Conservation (phyloP, 1,140 invertebrate genomes). For the Drosophila arawakana region DNA sequence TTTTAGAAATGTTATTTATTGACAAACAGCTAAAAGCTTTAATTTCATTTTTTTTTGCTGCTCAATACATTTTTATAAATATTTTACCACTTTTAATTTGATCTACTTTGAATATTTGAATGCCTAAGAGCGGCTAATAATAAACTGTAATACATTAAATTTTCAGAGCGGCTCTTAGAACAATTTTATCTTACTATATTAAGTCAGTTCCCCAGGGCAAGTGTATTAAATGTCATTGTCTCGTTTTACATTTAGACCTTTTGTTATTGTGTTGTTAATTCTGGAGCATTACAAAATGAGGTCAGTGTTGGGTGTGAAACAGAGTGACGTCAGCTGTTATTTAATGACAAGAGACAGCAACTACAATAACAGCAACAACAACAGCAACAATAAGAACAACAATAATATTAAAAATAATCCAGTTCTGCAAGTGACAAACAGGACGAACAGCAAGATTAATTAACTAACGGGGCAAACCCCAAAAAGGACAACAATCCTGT, state of each 20-base stretch:
- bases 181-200: not conserved
- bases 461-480: conserved; percentile 55
- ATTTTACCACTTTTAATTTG: too few species aligned
- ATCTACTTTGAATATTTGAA: too few species aligned
- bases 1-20: too few species aligned
- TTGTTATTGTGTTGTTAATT: conserved; percentile 2
- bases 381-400: conserved; percentile 5
- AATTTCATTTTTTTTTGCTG: too few species aligned
- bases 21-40: too few species aligned
- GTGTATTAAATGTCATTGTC: conserved; percentile 1
- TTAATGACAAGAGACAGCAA: conserved; percentile 11
- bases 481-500: conserved; percentile 19
- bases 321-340: conserved; percentile 65
- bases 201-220: not conserved
- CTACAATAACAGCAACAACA: conserved; percentile 14
- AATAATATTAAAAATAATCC: conserved; percentile 48
- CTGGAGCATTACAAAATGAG: conserved; percentile 20
- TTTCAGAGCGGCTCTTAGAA: too few species aligned
- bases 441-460: conserved; percentile 71
- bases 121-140: not conserved
- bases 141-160: too few species aligned
- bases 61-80: too few species aligned
- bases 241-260: not conserved
- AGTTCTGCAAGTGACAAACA: conserved; percentile 65
- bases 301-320: conserved; percentile 34